Evolutionary conservation across 2,888 invertebrate genomes (phyloP), one percentile per base, ranked within the genome.

Genomic region (Chaitophorus viminalis): DNA sequence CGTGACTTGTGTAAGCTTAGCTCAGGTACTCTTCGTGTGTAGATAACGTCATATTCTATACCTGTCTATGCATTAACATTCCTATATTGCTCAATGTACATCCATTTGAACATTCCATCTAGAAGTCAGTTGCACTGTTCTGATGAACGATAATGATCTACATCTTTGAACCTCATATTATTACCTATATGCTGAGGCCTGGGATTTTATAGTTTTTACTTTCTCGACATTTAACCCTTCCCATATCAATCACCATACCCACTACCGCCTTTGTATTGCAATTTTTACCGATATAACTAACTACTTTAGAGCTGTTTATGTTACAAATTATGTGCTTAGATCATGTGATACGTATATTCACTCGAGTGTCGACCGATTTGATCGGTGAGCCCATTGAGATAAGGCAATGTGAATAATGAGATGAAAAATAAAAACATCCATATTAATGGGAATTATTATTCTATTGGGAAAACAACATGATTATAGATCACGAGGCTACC

Each of bases 401-500:
- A 77, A 70, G 33, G 6, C 46, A 1, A 0, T 25, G n/a, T 17
- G 68, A 65, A 81, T 65, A 39, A 65, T 31, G 39, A 65, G 39
- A 78, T 72, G 14, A 52, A 60, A 72, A 86, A 86, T 86, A 72
- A 72, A 79, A 86, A 86, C 70, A 77, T 52, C 60, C 36, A 29
- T 74, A 78, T 79, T 72, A n/a, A 70, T 75, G 46, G 70, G 52
- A 72, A 33, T 54, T 74, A 54, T 54, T 72, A 29, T 72, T 39
- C 21, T 60, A 79, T 86, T 79, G 54, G n/a, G 86, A 86, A 86
- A 86, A 86, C 79, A 79, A 86, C 78, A 60, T 79, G 79, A 86
- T 86, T 86, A 86, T 86, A 60, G 70, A 86, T 86, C 86, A 86
- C 86, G 86, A 86, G 86, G 68, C 33, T n/a, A 86, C 77, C 86